phyloP scores from a whole-genome alignment of 2,113 vertebrate genomes.

The Petrocephalus zakoni region DNA sequence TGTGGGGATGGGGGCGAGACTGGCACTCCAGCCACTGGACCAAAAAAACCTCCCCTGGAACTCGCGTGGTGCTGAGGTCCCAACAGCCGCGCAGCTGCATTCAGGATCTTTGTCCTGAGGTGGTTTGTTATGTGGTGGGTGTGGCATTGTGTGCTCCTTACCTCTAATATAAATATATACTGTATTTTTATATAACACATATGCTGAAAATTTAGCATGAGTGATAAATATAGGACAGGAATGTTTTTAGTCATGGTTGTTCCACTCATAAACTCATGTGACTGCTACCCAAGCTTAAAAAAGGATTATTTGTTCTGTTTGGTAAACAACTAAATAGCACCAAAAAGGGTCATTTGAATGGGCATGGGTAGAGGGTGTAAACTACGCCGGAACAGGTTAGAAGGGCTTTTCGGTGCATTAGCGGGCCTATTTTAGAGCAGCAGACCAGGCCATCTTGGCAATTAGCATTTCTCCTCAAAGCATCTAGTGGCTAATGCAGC shows the following conservation, averaged over 20 bases:
- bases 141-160: no score
- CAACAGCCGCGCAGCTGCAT: no score
- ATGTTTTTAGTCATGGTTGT: background rate
- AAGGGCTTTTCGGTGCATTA: background rate
- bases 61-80: no score
- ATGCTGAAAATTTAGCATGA: background rate
- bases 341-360: background rate
- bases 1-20: no score
- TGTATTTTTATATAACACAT: background rate
- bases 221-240: background rate
- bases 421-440: background rate
- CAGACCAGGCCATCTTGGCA: background rate
- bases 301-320: background rate
- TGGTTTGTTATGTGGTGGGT: no score
- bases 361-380: background rate
- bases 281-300: background rate
- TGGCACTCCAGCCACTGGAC: no score
- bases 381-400: background rate
- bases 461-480: background rate
- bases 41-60: no score
- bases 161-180: background rate
- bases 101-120: no score
- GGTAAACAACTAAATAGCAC: background rate
- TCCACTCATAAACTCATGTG: background rate
- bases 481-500: background rate